phyloP scores from a whole-genome alignment of 2,113 vertebrate genomes.

The Mionectes macconnelli region DNA sequence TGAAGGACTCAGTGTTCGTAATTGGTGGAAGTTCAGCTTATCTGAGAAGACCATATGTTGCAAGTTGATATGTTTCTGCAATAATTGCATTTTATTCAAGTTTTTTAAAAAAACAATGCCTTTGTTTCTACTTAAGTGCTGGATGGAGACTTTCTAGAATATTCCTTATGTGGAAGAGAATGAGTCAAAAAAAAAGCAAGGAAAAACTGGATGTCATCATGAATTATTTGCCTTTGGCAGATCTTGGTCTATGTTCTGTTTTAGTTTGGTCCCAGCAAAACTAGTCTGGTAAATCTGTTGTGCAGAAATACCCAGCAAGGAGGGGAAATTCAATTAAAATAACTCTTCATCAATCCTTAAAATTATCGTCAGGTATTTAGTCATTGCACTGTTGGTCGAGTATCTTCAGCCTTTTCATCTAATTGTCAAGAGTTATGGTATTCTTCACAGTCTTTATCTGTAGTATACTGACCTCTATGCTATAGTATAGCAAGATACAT shows the following conservation, averaged over 20 bases:
- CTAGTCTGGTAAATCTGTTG: neutral
- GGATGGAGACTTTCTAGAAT: neutral
- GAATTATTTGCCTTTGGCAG: neutral
- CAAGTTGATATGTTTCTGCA: neutral
- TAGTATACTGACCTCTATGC: neutral
- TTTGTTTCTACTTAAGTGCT: neutral
- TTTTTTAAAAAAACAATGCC: neutral
- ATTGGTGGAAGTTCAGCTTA: neutral
- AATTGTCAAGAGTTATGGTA: fast-evolving
- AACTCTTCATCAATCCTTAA: neutral
- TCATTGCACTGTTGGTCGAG: neutral
- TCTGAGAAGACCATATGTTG: neutral
- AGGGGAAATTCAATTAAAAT: neutral
- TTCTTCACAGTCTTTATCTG: neutral
- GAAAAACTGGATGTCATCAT: neutral
- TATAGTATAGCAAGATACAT: neutral
- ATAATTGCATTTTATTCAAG: neutral
- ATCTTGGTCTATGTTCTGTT: neutral
- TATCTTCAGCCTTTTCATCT: neutral
- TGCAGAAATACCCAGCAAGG: neutral
- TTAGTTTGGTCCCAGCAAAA: neutral
- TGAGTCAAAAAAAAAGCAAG: neutral
- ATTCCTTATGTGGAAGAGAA: neutral
- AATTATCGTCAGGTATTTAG: neutral
- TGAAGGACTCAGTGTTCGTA: neutral